Evolutionary conservation across 2,797 vertebrate genomes (phyloP), one percentile per base, ranked within the genome.

Genomic region (Tympanoctomys barrerae): DNA sequence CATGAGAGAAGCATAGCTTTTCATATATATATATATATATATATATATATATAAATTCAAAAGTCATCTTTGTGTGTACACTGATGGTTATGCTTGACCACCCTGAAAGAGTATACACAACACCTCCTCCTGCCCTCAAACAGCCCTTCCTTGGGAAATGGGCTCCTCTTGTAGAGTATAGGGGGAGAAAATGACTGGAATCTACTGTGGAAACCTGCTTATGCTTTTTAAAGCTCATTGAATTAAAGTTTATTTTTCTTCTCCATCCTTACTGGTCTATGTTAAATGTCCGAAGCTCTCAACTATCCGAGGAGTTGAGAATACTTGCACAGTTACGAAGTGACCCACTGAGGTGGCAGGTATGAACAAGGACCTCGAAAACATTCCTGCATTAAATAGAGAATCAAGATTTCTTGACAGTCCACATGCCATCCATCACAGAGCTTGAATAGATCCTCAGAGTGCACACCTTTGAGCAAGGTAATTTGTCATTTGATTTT

Each of bases 211-310:
- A 96, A 88, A n/a, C 84, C 36, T 78, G 61, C 7, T 42, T 78
- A 42, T 84, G 77, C 66, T 78, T 80, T 91, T 90, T 61, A 71
- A 95, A 92, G 42, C 24, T 57, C 10, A 68, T 14, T 83, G 68
- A 89, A 84, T 88, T 73, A 87, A 96, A 92, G 75, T 62, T 87
- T 66, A 22, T 61, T 79, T 82, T 87, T 79, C 19, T 39, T 81
- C 61, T 71, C 33, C 16, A 36, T 87, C 81, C 46, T 94, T 81
- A 36, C 14, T 36, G 16, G 66, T 62, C 70, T 73, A 26, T 75
- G 13, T 42, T 70, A 31, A 22, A 8, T 19, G 2, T 46, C 22
- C 36, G 46, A 54, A 62, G 46, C 31, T 87, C 71, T 73, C 14
- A 73, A 73, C 22, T 73, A 73, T 39, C 24, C 71, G 42, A 62